Evolutionary conservation across 2,797 vertebrate genomes (phyloP).

Genomic region (Epinephelus awoara): DNA sequence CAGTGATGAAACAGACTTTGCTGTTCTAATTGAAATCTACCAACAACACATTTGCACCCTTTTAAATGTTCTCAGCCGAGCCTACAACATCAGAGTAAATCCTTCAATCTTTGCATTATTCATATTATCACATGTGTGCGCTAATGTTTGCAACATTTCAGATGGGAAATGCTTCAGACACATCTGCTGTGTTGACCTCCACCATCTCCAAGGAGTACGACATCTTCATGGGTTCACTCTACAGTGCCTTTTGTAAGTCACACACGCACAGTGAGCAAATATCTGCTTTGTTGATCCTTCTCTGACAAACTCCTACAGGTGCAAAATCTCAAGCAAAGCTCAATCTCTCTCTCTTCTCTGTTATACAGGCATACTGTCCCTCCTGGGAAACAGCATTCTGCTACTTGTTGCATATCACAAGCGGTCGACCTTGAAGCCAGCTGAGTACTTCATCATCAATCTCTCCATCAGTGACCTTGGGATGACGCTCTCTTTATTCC

Average conservation of each 20-base stretch:
- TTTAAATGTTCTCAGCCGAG: neutral
- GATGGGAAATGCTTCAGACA: conserved; percentile 89
- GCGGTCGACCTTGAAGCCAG: conserved; percentile 89
- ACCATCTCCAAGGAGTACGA: conserved; percentile 88
- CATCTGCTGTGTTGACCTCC: conserved; percentile 83
- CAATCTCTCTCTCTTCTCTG: neutral
- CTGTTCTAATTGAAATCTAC: neutral
- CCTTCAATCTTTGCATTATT: neutral
- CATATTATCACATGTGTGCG: conserved; percentile 2
- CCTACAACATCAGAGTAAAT: neutral
- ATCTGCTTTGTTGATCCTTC: neutral
- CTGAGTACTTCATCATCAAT: conserved; percentile 92
- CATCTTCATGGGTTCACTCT: conserved; percentile 88
- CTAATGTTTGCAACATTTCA: conserved; percentile 60
- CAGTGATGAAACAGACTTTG: neutral
- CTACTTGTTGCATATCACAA: conserved; percentile 90
- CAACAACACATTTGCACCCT: neutral
- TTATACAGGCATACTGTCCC: conserved; percentile 84
- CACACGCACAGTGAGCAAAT: neutral
- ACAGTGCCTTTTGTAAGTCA: conserved; percentile 88
- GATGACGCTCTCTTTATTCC: conserved; percentile 90
- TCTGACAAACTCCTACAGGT: neutral
- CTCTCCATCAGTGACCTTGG: conserved; percentile 91
- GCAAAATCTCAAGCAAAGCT: neutral
- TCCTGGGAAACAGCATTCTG: conserved; percentile 87